Base-by-base conservation (phyloP, 1,140 invertebrate species). In the Hesperophylax magnus region DNA sequence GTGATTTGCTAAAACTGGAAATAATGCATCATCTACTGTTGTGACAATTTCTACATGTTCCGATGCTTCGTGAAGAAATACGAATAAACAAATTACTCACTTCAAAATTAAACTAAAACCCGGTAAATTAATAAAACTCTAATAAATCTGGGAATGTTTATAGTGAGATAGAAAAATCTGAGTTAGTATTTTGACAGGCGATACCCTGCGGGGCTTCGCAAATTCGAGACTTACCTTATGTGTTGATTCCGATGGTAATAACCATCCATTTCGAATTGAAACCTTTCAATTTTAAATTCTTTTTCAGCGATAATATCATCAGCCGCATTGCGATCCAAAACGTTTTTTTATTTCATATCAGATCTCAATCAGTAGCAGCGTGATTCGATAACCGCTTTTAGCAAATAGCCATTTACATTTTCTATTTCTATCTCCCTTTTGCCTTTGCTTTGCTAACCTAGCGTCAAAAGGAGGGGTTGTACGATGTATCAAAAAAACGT, bases 311-410 rank as follows among this genome's bases (percentile, higher is more conserved):
- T 53, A 71, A 58, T 79, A 71, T 79, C 77, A 79, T 63, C 52
- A 69, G 78, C 78, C 69, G 78, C 78, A 79, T 79, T 79, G 78
- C 78, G 78, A 79, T 79, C 69, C 22, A 61, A 24, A 74, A 9
- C 24, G 54, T 54, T 79, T 79, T 79, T 72, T 79, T 72, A 79
- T 71, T 69, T 74, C 78, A 79, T 79, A 53, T 58, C 67, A 71
- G 27, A 24, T 15, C 77, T 60, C 65, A 65, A 65, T 79, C 67
- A 63, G 56, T 61, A 22, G 69, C 24, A 79, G 27, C 78, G 69
- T 74, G 67, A 79, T 74, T 79, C 78, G 78, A 79, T 79, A 79
- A 79, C 78, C 67, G 69, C 77, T 67, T 75, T 75, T 31, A 79
- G 53, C 77, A 54, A 69, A 79, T 53, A 71, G n/a, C 52, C 65